Conservation (phyloP, 2,888 invertebrate genomes). For the Panopea generosa region DNA sequence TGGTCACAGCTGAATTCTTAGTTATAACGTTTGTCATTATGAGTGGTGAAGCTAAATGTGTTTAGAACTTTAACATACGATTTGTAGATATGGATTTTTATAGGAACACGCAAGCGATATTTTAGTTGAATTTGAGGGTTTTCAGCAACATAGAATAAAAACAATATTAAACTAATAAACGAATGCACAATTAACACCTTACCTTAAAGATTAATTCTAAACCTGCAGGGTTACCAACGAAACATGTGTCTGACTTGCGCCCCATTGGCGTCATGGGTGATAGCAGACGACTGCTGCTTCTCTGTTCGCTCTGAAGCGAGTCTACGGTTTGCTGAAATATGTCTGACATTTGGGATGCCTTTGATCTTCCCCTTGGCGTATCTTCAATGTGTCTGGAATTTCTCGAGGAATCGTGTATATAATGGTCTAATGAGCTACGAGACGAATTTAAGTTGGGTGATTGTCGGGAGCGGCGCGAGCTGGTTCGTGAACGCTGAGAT, state of each 20-base stretch:
- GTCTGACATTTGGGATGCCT: conserved; percentile 49
- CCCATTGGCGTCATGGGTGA: conserved; percentile 61
- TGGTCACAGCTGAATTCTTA: too few species aligned
- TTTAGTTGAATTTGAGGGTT: too few species aligned
- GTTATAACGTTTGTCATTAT: too few species aligned
- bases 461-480: conserved; percentile 36
- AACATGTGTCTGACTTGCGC: conserved; percentile 37
- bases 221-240: conserved; percentile 53
- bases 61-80: too few species aligned
- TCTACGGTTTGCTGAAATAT: conserved; percentile 39
- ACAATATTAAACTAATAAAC: too few species aligned
- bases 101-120: too few species aligned
- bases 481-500: conserved; percentile 18
- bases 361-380: conserved; percentile 37
- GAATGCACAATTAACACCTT: too few species aligned
- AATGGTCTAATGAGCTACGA: neutral
- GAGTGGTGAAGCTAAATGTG: too few species aligned
- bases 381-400: conserved; percentile 14
- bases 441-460: conserved; percentile 40
- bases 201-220: conserved; percentile 67
- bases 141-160: too few species aligned
- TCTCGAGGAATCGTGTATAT: conserved; percentile 12
- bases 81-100: too few species aligned
- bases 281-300: conserved; percentile 33
- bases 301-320: conserved; percentile 19